Percentiles rank a stretch among this genome's conserved stretches.
Evolutionary conservation across 1,140 invertebrate genomes (phyloP).

Genomic region (Sarcophaga bullata): DNA sequence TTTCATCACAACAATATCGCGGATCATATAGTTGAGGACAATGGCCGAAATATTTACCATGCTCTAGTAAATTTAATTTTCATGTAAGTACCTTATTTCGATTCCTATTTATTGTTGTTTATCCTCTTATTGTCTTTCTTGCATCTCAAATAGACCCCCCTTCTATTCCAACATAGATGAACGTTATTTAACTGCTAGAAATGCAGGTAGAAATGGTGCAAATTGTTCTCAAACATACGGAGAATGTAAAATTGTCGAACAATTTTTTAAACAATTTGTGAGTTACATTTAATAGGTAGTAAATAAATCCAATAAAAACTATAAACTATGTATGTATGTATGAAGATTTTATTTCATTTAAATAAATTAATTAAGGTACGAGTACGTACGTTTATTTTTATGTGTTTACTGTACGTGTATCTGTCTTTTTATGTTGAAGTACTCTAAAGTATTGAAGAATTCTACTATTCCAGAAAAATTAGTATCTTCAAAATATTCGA

Average conservation of each 20-base stretch:
- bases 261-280: slow-evolving; percentile 17
- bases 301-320: too few relatives aligned
- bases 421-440: too few relatives aligned
- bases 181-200: slow-evolving; percentile 55
- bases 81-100: slow-evolving; percentile 50
- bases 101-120: not conserved
- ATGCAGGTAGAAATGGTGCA: slow-evolving; percentile 53
- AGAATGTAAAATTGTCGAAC: slow-evolving; percentile 20
- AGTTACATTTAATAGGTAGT: too few relatives aligned
- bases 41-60: slow-evolving; percentile 49
- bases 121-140: not conserved
- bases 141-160: slow-evolving; percentile 46
- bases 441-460: too few relatives aligned
- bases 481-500: too few relatives aligned
- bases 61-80: slow-evolving; percentile 54
- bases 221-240: slow-evolving; percentile 47
- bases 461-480: too few relatives aligned
- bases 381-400: too few relatives aligned
- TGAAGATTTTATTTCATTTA: too few relatives aligned
- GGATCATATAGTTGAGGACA: slow-evolving; percentile 40
- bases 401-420: too few relatives aligned
- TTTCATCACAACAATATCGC: not conserved
- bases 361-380: too few relatives aligned
- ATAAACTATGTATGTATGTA: too few relatives aligned
- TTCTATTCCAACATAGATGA: slow-evolving; percentile 52